A percentile compares a stretch with the other conserved stretches of the same genome.
Conservation (phyloP, 2,113 vertebrate genomes). For the Heliornis fulica region DNA sequence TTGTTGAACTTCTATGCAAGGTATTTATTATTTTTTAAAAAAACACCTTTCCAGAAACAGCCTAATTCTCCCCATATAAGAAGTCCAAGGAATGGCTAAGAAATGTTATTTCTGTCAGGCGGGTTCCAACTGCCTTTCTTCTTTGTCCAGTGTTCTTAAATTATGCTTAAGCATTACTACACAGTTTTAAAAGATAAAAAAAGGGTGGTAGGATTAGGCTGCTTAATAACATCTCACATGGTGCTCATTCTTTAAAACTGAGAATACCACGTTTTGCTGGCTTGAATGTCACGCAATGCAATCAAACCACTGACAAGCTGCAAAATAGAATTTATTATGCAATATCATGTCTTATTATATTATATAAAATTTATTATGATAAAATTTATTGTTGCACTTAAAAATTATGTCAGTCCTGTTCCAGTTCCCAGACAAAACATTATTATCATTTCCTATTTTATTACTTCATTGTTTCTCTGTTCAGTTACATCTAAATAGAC, state of each 20-base stretch:
- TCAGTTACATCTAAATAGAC: background rate
- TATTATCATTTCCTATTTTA: background rate
- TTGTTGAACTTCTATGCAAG: background rate
- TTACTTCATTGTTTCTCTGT: background rate
- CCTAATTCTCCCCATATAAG: background rate
- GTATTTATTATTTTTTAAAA: background rate
- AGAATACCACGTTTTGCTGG: background rate
- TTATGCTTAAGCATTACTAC: background rate
- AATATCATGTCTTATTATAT: background rate
- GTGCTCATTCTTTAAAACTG: background rate
- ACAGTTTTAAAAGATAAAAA: background rate
- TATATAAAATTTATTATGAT: background rate
- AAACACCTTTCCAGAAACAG: background rate
- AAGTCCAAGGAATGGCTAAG: background rate
- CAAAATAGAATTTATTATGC: background rate
- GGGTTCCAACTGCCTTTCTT: background rate
- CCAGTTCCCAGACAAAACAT: background rate
- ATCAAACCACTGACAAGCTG: background rate
- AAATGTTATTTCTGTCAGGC: background rate
- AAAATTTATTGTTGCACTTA: background rate
- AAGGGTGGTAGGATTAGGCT: background rate
- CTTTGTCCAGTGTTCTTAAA: background rate
- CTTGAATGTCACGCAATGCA: background rate
- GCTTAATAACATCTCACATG: background rate
- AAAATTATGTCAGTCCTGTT: background rate